Base-by-base conservation (phyloP, 1,140 invertebrate species). In the Eumeta japonica region DNA sequence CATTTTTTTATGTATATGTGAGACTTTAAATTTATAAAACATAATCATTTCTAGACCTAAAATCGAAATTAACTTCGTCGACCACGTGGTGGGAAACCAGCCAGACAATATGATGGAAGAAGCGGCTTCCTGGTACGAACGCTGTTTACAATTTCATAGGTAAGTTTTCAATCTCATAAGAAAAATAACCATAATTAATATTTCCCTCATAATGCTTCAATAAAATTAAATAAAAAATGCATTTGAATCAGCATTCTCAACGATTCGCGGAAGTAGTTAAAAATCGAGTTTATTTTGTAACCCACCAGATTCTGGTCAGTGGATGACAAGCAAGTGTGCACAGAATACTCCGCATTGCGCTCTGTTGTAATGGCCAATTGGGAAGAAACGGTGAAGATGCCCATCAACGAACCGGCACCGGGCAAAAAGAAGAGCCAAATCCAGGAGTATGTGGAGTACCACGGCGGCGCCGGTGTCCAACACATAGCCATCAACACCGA, bases 11-110 rank as follows among this genome's bases (percentile, higher is more conserved):
- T n/a, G n/a, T n/a, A n/a, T n/a, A n/a, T n/a, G n/a, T n/a, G n/a
- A n/a, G n/a, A n/a, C n/a, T n/a, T n/a, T n/a, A n/a, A n/a, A n/a
- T n/a, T n/a, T n/a, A n/a, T n/a, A n/a, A n/a, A n/a, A n/a, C n/a
- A n/a, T n/a, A n/a, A n/a, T n/a, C n/a, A n/a, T n/a, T 70, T 67
- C 14, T 52, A 90, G 88, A 41, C 90, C 93, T 2, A 50, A 75
- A 16, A 76, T 81, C 29, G 83, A 87, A 39, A 77, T 99, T 13
- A 83, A 93, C 51, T 96, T 97, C 58, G 86, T 98, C 24, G 97
- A 99, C 72, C 97, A 99, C 65, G 87, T 97, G 29, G 97, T 99
- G 14, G 94, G 94, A 4, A 99, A 99, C 75, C 94, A 98, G 71
- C 92, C 94, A 0, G 92, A 98, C 58, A 67, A 86, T 30, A 66